Percentiles rank a stretch among this genome's conserved stretches.
Conservation (phyloP, 2,888 invertebrate genomes). For the Caenorhabditis drosophilae region DNA sequence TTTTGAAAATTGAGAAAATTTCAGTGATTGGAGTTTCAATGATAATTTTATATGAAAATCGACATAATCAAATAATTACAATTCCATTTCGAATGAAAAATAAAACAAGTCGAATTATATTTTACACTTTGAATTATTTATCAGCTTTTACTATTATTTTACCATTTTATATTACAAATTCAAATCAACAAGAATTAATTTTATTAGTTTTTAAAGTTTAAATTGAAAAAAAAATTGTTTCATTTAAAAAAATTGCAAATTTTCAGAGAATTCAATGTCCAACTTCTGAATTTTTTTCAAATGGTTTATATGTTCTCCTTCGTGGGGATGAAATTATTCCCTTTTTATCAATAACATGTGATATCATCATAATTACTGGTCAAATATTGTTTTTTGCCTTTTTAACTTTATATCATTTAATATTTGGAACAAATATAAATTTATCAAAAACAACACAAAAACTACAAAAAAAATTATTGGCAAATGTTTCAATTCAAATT, state of each 20-base stretch:
- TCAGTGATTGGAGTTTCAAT: conserved; percentile 17
- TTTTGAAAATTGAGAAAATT: no score
- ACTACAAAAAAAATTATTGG: conserved; percentile 11
- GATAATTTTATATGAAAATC: conserved; percentile 22
- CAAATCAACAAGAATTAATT: conserved; percentile 12
- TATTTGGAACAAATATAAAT: neutral
- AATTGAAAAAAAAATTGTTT: no score
- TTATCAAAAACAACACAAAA: neutral
- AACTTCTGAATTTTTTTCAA: conserved; percentile 10
- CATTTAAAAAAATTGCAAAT: neutral
- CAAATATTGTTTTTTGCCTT: conserved; percentile 4
- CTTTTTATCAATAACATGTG: conserved; percentile 3
- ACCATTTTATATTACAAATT: conserved; percentile 14
- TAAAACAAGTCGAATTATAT: conserved; percentile 4
- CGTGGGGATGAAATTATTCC: conserved; percentile 16
- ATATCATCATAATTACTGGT: neutral
- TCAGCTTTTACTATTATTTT: conserved; percentile 5
- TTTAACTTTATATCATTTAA: conserved; percentile 3
- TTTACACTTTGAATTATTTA: conserved; percentile 7
- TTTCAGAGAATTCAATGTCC: conserved; percentile 11
- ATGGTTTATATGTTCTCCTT: conserved; percentile 1
- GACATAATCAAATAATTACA: conserved; percentile 17
- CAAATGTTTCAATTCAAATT: conserved; percentile 7
- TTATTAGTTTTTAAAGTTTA: conserved; percentile 8
- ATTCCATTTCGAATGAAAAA: conserved; percentile 7